phyloP scores from a whole-genome alignment of 1,140 invertebrate genomes.

The Drosophila repletoides region DNA sequence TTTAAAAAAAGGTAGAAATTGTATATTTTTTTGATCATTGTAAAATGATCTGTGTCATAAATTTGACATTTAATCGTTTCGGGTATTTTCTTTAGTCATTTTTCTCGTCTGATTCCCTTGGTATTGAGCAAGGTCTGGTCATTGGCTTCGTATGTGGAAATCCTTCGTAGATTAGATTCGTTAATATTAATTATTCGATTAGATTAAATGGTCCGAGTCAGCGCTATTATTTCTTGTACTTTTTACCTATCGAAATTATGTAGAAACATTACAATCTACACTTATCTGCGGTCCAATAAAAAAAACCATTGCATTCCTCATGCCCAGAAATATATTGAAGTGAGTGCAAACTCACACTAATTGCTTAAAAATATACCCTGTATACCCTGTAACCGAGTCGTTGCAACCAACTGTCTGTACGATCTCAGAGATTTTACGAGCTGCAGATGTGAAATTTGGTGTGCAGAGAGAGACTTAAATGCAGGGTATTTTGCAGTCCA shows the following conservation, averaged over 20 bases:
- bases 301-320: neutral
- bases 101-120: conserved; percentile 1
- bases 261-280: neutral
- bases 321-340: neutral
- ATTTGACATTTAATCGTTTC: conserved; percentile 76
- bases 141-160: conserved; percentile 24
- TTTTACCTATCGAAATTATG: neutral
- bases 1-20: conserved; percentile 28
- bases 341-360: conserved; percentile 6
- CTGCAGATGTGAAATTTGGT: too few relatives aligned
- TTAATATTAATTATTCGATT: conserved; percentile 6
- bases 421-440: too few relatives aligned
- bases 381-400: neutral
- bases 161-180: conserved; percentile 13
- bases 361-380: neutral
- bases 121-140: conserved; percentile 41
- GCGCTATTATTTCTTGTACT: neutral
- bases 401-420: too few relatives aligned
- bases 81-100: neutral
- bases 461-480: too few relatives aligned
- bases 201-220: conserved; percentile 21
- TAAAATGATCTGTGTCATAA: conserved; percentile 76
- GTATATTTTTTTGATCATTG: conserved; percentile 36
- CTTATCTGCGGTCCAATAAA: neutral
- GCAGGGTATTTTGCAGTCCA: neutral